Base-by-base conservation (phyloP, 2,888 invertebrate species). In the Empis stercorea region DNA sequence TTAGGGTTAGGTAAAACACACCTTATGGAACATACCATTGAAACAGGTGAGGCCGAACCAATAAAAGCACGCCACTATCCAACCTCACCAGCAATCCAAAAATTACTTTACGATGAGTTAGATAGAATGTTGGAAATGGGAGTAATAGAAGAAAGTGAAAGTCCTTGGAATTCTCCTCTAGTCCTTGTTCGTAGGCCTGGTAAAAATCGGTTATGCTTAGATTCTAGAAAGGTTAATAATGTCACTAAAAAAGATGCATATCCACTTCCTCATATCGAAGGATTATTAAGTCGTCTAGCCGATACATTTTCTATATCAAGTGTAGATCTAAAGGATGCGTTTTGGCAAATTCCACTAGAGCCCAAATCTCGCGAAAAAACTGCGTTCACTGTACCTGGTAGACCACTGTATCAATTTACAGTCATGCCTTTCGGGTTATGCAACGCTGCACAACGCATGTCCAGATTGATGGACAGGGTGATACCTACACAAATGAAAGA, bases 101-200 rank as follows among this genome's bases (percentile, higher is more conserved):
- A 45, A n/a, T 32, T 51, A 11, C 14, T 53, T 7, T 51, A 52
- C 23, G 50, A 44, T 5, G 61, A 62, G 48, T 50, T 63, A 1
- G 59, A 62, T n/a, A 45, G 54, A 3, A 64, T 64, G 61, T 27
- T 63, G 9, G 45, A 41, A 2, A 43, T 54, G 7, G 57, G 53
- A 6, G 54, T 64, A 0, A 55, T 64, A 1, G 60, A 61, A 37
- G 53, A 52, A 14, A 59, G 56, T 2, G 47, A 51, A 1, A 61
- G 59, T 23, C 48, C 55, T 2, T 61, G 61, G 62, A 52, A 53
- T 13, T 57, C 56, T 9, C 57, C 61, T 3, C 53, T 57, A 2
- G 54, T 58, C 0, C 50, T 61, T 40, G 55, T 59, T 0, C 46
- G 48, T 7, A 60, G 60, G 43, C 50, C 54, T 11, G 55, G 55